Evolutionary conservation across 2,888 invertebrate species (phyloP).

Genomic region (Acanthosepion pharaonis): DNA sequence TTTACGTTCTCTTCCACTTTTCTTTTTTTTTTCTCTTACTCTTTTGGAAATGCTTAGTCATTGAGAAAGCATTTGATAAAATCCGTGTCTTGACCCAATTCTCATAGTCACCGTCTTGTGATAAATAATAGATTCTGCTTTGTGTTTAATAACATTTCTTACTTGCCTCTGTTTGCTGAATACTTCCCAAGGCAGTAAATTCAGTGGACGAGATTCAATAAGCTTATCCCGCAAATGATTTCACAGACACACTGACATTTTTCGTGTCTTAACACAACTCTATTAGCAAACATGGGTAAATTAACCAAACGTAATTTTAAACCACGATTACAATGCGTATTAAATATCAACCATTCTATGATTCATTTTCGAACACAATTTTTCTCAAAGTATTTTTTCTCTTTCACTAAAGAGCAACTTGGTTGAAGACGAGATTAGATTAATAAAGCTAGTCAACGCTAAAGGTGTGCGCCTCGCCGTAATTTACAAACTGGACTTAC

Average conservation of each 20-base stretch:
- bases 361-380: not conserved
- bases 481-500: no score
- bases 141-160: not conserved
- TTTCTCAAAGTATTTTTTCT: not conserved
- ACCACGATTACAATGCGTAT: not conserved
- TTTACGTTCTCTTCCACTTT: not conserved
- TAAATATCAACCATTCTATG: not conserved
- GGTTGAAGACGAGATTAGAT: not conserved
- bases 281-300: not conserved
- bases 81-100: not conserved
- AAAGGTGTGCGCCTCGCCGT: no score
- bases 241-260: not conserved
- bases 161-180: not conserved
- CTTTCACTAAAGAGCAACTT: not conserved
- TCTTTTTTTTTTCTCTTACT: not conserved
- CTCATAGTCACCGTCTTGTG: not conserved
- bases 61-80: slow-evolving; percentile 33
- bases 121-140: slow-evolving; percentile 15
- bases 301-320: not conserved
- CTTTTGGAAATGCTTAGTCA: not conserved
- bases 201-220: not conserved
- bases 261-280: not conserved
- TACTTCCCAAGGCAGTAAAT: not conserved
- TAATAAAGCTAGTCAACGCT: no score
- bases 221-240: not conserved